Percentiles rank a stretch among this genome's conserved stretches.
Conservation (phyloP, 2,113 vertebrate species). For the Lepidothrix coronata region DNA sequence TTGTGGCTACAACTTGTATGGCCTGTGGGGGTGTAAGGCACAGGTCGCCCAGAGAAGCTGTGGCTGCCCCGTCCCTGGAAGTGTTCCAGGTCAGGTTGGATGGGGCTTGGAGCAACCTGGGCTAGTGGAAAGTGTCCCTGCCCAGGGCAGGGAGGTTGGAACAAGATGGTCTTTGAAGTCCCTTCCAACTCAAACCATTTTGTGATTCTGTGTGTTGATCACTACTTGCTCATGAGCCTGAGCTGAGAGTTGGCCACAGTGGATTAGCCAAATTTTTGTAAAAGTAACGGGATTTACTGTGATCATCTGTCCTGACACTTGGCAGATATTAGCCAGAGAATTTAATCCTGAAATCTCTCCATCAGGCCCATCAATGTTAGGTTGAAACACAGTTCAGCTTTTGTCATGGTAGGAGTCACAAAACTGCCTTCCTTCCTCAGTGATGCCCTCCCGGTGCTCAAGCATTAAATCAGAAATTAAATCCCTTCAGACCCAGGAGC, state of each 20-base stretch:
- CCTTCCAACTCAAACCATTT: not conserved
- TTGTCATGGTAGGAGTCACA: not conserved
- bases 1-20: not conserved
- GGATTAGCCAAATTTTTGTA: not conserved
- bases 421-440: not conserved
- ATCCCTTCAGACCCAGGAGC: not conserved
- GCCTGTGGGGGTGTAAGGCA: fast-evolving
- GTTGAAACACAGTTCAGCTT: not conserved
- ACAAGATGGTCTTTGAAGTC: fast-evolving
- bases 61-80: not conserved
- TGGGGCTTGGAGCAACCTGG: fast-evolving
- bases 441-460: not conserved
- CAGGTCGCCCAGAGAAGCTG: not conserved
- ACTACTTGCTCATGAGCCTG: not conserved
- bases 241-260: not conserved
- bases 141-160: fast-evolving
- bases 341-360: not conserved
- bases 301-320: not conserved
- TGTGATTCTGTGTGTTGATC: fast-evolving
- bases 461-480: not conserved
- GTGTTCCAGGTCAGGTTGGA: fast-evolving
- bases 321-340: not conserved
- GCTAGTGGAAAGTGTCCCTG: not conserved
- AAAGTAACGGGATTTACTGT: not conserved
- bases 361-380: not conserved